Evolutionary conservation across 2,797 vertebrate genomes (phyloP), one percentile per base, ranked within the genome.

Genomic region (Lepidocolaptes lacrymiger): DNA sequence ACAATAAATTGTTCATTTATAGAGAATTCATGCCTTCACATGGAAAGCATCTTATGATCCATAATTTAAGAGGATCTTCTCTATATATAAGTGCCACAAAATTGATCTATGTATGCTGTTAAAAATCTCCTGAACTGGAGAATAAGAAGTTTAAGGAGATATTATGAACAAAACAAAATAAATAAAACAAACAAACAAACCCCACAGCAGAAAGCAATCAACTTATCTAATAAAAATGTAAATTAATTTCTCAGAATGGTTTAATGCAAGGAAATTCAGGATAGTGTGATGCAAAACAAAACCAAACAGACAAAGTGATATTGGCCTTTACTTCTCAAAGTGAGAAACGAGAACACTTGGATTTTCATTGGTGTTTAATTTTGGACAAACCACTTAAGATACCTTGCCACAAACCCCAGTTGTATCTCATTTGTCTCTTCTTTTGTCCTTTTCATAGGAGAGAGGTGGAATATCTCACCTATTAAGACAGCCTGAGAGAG

Each of bases 121-220:
- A 82, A 89, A 86, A 76, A 11, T 51, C 10, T 55, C 9, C 21
- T 27, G 34, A 6, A 22, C 15, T 59, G 27, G 30, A 82, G 20
- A 79, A 48, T 28, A 66, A 20, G 27, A 43, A 7, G 10, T 16
- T 81, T 61, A 49, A 78, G n/a, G 19, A n/a, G 6, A 76, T 55
- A 81, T 63, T 23, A 52, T 19, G 34, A 79, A 12, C 8, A 28
- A 23, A 63, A 20, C 8, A 26, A 15, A 63, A 20, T 9, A 26
- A 15, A 16, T 24, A 2, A 0, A 36, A 14, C 39, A 39, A 39
- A 39, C 14, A 39, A 39, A 39, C 14, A 61, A 49, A 8, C 5
- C 39, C 39, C 21, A 41, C 41, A 41, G 15, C 13, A 13, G 3
- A 22, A 22, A 55, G 10, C 1, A 11, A 43, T 0, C 1, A 32